Conservation (phyloP, 1,140 invertebrate species). For the Habropoda laboriosa region DNA sequence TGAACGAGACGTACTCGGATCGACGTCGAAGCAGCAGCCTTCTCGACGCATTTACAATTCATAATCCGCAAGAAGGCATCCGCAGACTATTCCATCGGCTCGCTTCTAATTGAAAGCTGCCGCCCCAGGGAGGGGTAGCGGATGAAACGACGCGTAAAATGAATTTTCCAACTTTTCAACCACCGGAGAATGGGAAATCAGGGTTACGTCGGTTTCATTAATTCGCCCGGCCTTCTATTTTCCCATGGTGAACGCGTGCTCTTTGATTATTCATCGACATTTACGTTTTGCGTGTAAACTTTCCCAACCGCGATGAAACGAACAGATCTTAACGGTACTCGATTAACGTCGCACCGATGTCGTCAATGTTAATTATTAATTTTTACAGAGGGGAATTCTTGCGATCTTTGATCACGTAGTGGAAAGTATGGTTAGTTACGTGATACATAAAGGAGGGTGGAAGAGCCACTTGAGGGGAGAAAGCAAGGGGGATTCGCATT, state of each 20-base stretch:
- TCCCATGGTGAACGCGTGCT: not conserved
- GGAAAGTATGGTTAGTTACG: not conserved
- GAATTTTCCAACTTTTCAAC: slow-evolving; percentile 25
- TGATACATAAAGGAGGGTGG: not conserved
- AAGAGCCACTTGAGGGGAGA: not conserved
- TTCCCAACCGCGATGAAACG: too few species aligned
- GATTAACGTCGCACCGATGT: not conserved
- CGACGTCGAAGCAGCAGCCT: not conserved
- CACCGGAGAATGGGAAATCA: not conserved
- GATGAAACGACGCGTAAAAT: slow-evolving; percentile 22
- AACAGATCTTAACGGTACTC: too few species aligned
- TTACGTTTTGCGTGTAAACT: too few species aligned
- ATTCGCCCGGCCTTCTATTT: not conserved
- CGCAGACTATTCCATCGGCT: not conserved
- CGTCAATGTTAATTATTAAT: slow-evolving; percentile 6
- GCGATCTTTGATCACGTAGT: not conserved
- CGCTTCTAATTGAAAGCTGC: slow-evolving; percentile 16
- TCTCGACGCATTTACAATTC: slow-evolving; percentile 17
- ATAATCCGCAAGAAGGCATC: slow-evolving; percentile 4
- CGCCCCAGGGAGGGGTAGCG: too few species aligned
- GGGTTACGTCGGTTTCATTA: slow-evolving; percentile 29
- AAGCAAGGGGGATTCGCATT: not conserved
- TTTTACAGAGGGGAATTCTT: not conserved
- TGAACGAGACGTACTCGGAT: not conserved
- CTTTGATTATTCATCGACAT: slow-evolving; percentile 39